These are phyloP conservation scores for Drosophila athabasca DNA, from an alignment of 1,140 invertebrate species.

Conservation along the genomic window DNA sequence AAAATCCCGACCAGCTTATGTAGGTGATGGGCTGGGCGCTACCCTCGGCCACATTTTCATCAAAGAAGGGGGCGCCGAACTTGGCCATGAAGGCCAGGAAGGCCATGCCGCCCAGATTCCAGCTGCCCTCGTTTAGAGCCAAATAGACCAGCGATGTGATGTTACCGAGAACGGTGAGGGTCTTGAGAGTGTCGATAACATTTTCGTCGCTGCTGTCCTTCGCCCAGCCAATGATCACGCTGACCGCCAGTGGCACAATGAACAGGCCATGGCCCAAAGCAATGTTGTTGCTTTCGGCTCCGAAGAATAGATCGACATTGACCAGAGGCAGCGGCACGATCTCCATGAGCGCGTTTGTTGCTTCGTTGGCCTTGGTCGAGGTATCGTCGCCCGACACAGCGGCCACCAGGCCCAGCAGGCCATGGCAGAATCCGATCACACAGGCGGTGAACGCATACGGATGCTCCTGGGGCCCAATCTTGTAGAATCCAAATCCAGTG, in stretches of 20 bases:
- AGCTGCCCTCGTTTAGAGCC: slow-evolving; percentile 67
- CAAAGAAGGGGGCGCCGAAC: slow-evolving; percentile 49
- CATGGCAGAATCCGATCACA: slow-evolving; percentile 68
- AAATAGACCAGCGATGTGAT: slow-evolving; percentile 65
- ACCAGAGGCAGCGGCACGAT: slow-evolving; percentile 66
- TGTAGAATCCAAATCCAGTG: slow-evolving; percentile 51
- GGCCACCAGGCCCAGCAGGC: slow-evolving; percentile 41
- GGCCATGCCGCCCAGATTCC: slow-evolving; percentile 61
- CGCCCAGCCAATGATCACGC: slow-evolving; percentile 15
- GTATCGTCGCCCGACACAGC: slow-evolving; percentile 1
- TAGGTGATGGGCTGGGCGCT: slow-evolving; percentile 32
- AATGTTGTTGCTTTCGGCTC: slow-evolving; percentile 55
- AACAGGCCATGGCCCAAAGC: slow-evolving; percentile 70
- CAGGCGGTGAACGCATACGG: slow-evolving; percentile 73
- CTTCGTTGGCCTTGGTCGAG: slow-evolving; percentile 1
- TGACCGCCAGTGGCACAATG: slow-evolving; percentile 62
- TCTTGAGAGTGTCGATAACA: slow-evolving; percentile 43
- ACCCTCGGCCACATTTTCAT: slow-evolving; percentile 15
- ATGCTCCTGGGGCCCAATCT: slow-evolving; percentile 44
- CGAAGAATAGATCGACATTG: slow-evolving; percentile 63
- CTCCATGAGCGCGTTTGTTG: slow-evolving; percentile 38
- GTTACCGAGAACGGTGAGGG: slow-evolving; percentile 68
- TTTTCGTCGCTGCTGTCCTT: slow-evolving; percentile 28
- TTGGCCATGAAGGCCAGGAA: slow-evolving; percentile 64
- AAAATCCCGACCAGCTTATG: slow-evolving; percentile 59